These are phyloP conservation scores for Acromyrmex charruanus DNA, from an alignment of 1,140 invertebrate genomes.

Conservation along the genomic window DNA sequence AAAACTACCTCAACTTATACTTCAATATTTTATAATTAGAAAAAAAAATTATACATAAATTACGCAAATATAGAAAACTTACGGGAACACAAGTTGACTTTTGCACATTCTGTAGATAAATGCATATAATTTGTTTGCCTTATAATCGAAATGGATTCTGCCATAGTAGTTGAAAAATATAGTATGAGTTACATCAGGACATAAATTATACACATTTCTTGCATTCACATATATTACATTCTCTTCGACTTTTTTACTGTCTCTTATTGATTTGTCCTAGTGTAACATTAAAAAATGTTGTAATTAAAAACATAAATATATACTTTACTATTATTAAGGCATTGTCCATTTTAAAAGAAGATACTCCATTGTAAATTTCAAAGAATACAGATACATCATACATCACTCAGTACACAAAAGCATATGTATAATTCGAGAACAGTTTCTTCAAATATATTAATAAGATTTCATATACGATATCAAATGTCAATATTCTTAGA, in stretches of 20 bases:
- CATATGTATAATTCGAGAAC: constrained; percentile 55
- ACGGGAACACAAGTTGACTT: constrained; percentile 2
- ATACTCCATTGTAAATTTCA: constrained; percentile 36
- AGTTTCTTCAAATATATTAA: constrained; percentile 54
- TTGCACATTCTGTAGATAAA: constrained; percentile 3
- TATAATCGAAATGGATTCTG: background rate
- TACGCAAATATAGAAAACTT: background rate
- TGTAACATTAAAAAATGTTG: constrained; percentile 24
- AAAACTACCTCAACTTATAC: constrained; percentile 3
- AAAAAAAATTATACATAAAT: background rate
- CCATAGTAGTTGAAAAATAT: constrained; percentile 31
- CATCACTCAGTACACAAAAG: constrained; percentile 64
- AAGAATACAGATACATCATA: constrained; percentile 57
- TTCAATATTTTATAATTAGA: background rate
- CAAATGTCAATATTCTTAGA: constrained; percentile 49
- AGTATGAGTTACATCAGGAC: background rate
- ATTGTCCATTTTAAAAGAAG: constrained; percentile 34
- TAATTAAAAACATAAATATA: constrained; percentile 27
- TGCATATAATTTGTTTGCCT: background rate
- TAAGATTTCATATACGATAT: constrained; percentile 50
- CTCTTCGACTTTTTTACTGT: constrained; percentile 1
- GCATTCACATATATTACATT: constrained; percentile 36
- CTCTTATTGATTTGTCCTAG: constrained; percentile 25
- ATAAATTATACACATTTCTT: constrained; percentile 6
- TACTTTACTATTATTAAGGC: constrained; percentile 52